Base-by-base conservation (phyloP, 2,797 vertebrate genomes). In the Leptoclinus maculatus region DNA sequence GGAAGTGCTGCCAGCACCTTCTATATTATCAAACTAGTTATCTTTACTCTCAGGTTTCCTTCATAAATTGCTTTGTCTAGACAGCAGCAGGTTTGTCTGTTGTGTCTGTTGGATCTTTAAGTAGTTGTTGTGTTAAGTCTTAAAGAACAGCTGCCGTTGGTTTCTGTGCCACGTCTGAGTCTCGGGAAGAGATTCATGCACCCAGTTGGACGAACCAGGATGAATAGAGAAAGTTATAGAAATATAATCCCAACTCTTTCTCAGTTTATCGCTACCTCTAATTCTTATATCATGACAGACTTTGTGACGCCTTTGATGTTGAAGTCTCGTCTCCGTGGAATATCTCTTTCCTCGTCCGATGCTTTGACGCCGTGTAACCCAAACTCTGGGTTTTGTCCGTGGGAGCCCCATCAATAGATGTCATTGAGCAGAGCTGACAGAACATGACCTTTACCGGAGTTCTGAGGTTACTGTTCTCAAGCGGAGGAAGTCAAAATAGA, bases 401-500 rank as follows among this genome's bases (percentile, higher is more conserved):
- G 19, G 45, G 58, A 41, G 73, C 77, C 62, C 63, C 71, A 72
- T 89, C 89, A 86, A 82, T 86, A 60, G 83, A 86, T 84, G 78
- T 89, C 74, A 79, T 74, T 84, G 86, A 89, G 66, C 82, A 83
- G 76, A 87, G 78, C 83, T 83, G 84, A 87, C 86, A 90, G 84
- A 91, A 87, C 87, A 74, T 78, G 79, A 93, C 90, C 89, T 91
- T 91, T 87, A 79, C 71, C 56, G 71, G 87, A 87, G 76, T 85
- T 92, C 91, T 92, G 91, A 93, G 88, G 92, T 91, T 87, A 87
- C 89, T 84, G 84, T 91, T 92, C 88, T 84, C 78, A 80, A 83
- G 88, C 78, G 90, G 93, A 94, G 95, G 96, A 94, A 97, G 96
- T 94, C 96, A 95, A 95, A 96, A 96, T 95, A 97, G 97, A 97